Evolutionary conservation across 2,797 vertebrate species (phyloP).

Genomic region (Sparidentex hasta): DNA sequence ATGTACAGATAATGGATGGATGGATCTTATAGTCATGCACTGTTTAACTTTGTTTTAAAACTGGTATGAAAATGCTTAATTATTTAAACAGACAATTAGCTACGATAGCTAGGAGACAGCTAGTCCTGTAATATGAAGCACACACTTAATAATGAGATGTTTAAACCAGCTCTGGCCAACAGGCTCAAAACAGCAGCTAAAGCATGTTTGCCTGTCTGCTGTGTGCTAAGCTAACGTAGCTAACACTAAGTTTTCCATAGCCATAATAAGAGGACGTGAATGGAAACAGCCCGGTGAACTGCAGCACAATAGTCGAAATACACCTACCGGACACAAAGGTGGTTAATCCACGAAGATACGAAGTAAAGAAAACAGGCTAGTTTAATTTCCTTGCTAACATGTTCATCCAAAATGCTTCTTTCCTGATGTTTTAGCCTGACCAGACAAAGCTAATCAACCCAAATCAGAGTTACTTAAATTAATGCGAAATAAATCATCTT

Average conservation of each 20-base stretch:
- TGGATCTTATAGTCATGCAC: too few relatives aligned
- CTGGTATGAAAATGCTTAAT: neutral
- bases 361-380: accelerated
- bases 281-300: neutral
- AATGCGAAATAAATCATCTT: accelerated
- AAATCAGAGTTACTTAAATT: neutral
- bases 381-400: conserved; percentile 3
- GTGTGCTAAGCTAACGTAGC: conserved; percentile 46
- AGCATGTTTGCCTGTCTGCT: neutral
- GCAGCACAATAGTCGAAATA: neutral
- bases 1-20: too few relatives aligned
- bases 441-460: conserved; percentile 56
- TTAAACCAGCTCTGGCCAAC: neutral
- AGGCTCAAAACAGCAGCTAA: conserved; percentile 1
- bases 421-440: neutral
- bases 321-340: conserved; percentile 16
- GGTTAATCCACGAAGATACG: neutral
- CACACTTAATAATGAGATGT: neutral
- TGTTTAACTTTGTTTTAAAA: neutral
- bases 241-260: neutral
- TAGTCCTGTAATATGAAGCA: neutral
- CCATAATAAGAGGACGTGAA: too few relatives aligned
- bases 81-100: neutral
- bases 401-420: neutral
- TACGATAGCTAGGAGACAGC: neutral